phyloP scores from a whole-genome alignment of 2,113 vertebrate species.

The Sinocyclocheilus rhinocerous region DNA sequence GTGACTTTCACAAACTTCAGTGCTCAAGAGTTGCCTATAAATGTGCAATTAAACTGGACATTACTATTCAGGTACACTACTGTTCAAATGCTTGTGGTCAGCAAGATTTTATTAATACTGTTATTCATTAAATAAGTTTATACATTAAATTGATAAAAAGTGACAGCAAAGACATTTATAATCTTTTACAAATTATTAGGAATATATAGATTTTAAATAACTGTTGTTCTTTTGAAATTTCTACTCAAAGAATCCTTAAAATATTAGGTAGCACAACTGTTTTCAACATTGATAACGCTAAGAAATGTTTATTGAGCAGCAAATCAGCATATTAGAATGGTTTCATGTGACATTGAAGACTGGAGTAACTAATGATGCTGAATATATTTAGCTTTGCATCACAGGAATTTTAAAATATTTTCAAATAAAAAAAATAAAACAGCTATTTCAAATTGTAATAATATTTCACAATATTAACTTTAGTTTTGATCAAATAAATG shows the following conservation, averaged over 20 bases:
- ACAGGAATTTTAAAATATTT: neutral
- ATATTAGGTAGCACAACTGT: neutral
- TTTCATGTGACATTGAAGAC: too few relatives aligned
- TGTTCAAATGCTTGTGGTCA: neutral
- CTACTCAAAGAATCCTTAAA: neutral
- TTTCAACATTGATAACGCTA: neutral
- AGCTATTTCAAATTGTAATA: neutral
- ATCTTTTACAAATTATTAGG: too few relatives aligned
- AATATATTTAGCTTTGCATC: neutral
- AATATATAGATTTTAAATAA: neutral
- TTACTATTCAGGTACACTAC: neutral
- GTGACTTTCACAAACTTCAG: neutral
- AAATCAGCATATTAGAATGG: neutral
- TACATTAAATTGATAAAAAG: too few relatives aligned
- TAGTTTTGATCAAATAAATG: neutral
- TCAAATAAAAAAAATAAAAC: neutral
- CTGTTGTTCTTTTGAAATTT: neutral
- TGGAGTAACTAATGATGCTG: neutral
- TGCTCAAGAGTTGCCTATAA: neutral
- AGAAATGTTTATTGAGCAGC: neutral
- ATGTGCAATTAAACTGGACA: neutral
- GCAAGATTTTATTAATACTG: too few relatives aligned
- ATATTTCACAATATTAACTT: neutral
- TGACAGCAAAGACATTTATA: too few relatives aligned
- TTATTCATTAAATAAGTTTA: too few relatives aligned